phyloP scores from a whole-genome alignment of 1,140 invertebrate genomes.

The Formica selysi region DNA sequence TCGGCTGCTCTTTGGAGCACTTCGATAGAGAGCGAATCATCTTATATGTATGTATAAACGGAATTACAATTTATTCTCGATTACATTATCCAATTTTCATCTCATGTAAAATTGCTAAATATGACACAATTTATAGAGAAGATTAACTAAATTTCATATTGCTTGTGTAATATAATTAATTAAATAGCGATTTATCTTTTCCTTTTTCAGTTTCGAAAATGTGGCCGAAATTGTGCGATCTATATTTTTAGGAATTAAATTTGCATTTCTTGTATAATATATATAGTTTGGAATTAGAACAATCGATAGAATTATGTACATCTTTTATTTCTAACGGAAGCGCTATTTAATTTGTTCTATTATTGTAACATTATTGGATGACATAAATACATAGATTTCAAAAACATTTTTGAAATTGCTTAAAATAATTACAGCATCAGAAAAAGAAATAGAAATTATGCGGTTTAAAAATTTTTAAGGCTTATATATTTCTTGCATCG shows the following conservation, averaged over 20 bases:
- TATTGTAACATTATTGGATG: not conserved
- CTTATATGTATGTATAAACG: not conserved
- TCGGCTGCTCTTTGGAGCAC: not conserved
- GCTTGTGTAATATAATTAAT: not conserved
- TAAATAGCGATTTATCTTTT: slow-evolving; percentile 1
- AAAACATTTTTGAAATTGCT: too few species aligned
- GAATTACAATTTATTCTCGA: not conserved
- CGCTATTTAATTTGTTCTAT: too few species aligned
- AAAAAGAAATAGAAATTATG: too few species aligned
- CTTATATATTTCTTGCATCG: too few species aligned
- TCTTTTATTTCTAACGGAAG: too few species aligned
- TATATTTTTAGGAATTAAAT: too few species aligned
- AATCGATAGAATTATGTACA: too few species aligned
- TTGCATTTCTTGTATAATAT: too few species aligned
- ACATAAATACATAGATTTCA: not conserved
- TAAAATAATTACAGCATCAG: too few species aligned
- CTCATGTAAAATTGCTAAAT: not conserved
- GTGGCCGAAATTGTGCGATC: not conserved
- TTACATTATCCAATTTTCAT: not conserved
- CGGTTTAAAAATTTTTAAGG: too few species aligned
- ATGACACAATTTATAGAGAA: not conserved
- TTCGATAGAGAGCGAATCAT: slow-evolving; percentile 9
- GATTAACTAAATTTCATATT: not conserved
- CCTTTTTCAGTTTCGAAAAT: not conserved
- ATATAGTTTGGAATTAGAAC: too few species aligned